Base-by-base conservation (phyloP, 2,888 invertebrate genomes). In the Auanema freiburgensis region DNA sequence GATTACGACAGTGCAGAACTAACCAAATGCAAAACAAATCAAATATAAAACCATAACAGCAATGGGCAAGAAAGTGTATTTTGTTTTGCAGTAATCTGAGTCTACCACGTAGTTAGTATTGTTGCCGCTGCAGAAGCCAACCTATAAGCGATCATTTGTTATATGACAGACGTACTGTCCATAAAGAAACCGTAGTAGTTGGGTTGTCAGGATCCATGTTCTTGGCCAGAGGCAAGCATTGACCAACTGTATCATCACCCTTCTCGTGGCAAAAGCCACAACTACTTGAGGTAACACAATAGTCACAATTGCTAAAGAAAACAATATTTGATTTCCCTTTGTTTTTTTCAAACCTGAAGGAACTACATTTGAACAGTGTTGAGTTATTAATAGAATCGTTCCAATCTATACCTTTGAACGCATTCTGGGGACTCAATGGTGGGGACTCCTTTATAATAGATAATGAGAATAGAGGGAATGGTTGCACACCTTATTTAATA, bases 181-280 rank as follows among this genome's bases (percentile, higher is more conserved):
- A 24, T 53, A 10, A 18, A 24, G n/a, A 53, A 53, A 64, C 64
- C 50, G 33, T 63, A 42, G 57, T 51, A 1, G 42, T 41, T 1
- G 63, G 57, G 52, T 57, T 2, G 33, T 60, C 51, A 5, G 52
- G 23, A 40, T 59, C 54, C 1, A 41, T 12, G n/a, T 58, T 61
- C 41, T 63, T 57, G 18, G 65, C 65, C 10, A 72, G 18, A 5
- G 77, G 74, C 16, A 76, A 57, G 57, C 77, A 76, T 25, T 62
- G 68, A 3, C 77, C 77, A 10, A 55, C 14, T n/a, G 42, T n/a
- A 33, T 56, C 25, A 43, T 58, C 24, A 2, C 46, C 61, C 3
- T 56, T 57, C 1, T 64, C 59, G 50, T 63, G 62, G 33, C 81
- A 81, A 65, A 80, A 81, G 1, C 87, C 87, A 77, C 87, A 87